Evolutionary conservation across 2,113 vertebrate species (phyloP), one percentile per base, ranked within the genome.

Genomic region (Turnix velox): DNA sequence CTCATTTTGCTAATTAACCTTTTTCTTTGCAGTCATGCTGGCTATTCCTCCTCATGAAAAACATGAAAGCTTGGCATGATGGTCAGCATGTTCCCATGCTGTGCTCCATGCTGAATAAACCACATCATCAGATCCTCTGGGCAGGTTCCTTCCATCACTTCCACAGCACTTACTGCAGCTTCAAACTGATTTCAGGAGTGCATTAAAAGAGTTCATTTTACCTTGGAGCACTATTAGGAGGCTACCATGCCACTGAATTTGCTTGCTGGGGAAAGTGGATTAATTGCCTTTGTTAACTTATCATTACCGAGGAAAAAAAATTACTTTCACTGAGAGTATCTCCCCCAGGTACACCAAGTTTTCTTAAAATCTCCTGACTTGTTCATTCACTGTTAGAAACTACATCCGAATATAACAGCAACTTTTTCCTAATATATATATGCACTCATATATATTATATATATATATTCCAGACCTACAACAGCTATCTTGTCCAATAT

Each of bases 251-350:
- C 63, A 7, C 7, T 74, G 93, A 78, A 75, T 93, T 74, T 6
- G 0, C 77, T 93, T 84, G 73, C 87, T 62, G 75, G 54, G 72
- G 39, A 87, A 58, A 91, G 54, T 52, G 92, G 84, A 94, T 87
- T 94, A 93, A 95, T 95, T 93, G 91, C 81, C 74, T 94, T 94
- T 94, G 91, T 84, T 88, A 92, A 85, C 55, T 90, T 81, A 93
- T 62, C 52, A 57, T 71, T 71, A 75, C 40, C 14, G 57, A 75
- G 77, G 79, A 46, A 90, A 95, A 92, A 89, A 84, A 72, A 81
- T 82, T 54, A 86, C 71, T 93, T 91, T 86, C 80, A 63, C 25
- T 30, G 48, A 61, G 77, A 83, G 14, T 88, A 84, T 72, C 28
- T 75, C 72, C 92, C 81, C 45, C 57, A 74, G 83, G 76, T 86